Evolutionary conservation across 2,113 vertebrate species (phyloP), one percentile per base, ranked within the genome.

Genomic region (Upupa epops): DNA sequence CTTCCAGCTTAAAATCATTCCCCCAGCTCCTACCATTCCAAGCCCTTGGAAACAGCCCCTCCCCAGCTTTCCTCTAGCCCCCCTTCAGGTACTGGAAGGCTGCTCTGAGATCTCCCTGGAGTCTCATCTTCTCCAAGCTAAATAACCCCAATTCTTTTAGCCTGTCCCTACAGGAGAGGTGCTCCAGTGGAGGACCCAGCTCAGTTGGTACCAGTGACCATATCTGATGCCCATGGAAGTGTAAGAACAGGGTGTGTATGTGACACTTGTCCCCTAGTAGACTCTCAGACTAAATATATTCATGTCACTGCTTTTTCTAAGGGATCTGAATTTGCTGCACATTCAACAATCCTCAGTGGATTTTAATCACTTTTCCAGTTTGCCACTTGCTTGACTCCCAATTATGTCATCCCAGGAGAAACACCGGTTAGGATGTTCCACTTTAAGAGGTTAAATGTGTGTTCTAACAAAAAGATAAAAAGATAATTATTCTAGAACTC

Each of bases 191-290:
- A 49, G 8, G n/a, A n/a, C 65, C 5, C 14, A 40, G 24, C 40
- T 71, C 5, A 0, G 17, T 0, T 31, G 4, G 49, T 79, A 29
- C 34, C 26, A 69, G 9, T 6, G 37, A 46, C 6, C 18, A 9
- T 17, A n/a, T 11, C 1, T 79, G 20, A 64, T 7, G 13, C 13
- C 31, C 46, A 45, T 0, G 1, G 20, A 42, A 52, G 11, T 10
- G 13, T 37, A 64, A 65, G 13, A 59, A 34, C 26, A n/a, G 26
- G 3, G 26, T 6, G 34, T 0, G 2, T 11, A 8, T 9, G 12
- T 24, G 26, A 68, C 32, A 37, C 31, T 12, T 36, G 3, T 31
- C 19, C 32, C 26, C 74, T 3, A 71, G 17, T 3, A 59, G 37
- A 42, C n/a, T 37, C 54, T 74, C 52, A 71, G 28, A 42, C 17